phyloP scores from a whole-genome alignment of 2,797 vertebrate species.

The Tamandua tetradactyla region DNA sequence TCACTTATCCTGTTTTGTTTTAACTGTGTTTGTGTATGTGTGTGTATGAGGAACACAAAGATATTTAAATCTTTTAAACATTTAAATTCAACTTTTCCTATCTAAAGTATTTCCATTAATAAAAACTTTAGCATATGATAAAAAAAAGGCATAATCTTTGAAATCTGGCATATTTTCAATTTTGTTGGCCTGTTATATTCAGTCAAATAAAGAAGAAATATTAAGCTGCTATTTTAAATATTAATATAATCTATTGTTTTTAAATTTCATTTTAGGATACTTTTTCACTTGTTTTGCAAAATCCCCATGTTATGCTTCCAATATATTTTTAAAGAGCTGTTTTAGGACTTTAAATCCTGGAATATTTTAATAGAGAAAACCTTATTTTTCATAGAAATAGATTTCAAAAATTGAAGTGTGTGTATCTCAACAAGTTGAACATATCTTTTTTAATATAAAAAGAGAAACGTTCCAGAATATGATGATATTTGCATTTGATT shows the following conservation, averaged over 20 bases:
- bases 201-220: background rate
- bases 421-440: slow-evolving; percentile 55
- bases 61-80: background rate
- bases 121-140: background rate
- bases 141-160: background rate
- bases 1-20: background rate
- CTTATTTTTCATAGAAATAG: background rate
- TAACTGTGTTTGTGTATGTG: background rate
- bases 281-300: background rate
- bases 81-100: background rate
- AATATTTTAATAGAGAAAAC: background rate
- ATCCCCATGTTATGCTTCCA: background rate
- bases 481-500: slow-evolving; percentile 84
- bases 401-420: slow-evolving; percentile 16
- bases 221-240: background rate
- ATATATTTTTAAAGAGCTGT: background rate
- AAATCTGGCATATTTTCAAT: background rate
- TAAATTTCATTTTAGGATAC: background rate
- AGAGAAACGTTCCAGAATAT: slow-evolving; percentile 78
- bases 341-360: background rate
- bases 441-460: slow-evolving; percentile 64
- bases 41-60: background rate
- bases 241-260: background rate
- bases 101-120: background rate
- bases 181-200: background rate